Evolutionary conservation across 1,140 invertebrate species (phyloP).

Genomic region (Conus ventricosus): DNA sequence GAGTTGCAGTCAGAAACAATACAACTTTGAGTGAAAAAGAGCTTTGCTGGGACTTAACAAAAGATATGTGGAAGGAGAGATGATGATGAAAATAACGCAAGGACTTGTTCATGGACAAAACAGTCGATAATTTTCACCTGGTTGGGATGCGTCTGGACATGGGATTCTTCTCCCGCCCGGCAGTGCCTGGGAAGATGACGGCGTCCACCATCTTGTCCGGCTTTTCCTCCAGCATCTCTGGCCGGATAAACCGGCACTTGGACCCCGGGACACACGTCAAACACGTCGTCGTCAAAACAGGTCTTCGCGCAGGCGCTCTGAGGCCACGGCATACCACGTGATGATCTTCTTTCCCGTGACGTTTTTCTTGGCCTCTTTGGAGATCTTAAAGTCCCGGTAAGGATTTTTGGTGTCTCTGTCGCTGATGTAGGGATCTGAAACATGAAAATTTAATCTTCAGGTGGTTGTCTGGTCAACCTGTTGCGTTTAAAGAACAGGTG

Average conservation of each 20-base stretch:
- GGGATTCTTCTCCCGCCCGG: constrained; percentile 16
- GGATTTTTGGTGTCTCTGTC: not conserved
- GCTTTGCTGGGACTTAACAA: no score
- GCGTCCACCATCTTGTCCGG: constrained; percentile 23
- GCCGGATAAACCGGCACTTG: constrained; percentile 11
- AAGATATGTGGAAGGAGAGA: no score
- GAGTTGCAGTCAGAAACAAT: no score
- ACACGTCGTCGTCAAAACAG: constrained; percentile 32
- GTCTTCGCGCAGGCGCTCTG: constrained; percentile 24
- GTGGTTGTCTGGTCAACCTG: not conserved
- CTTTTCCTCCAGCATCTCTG: constrained; percentile 12
- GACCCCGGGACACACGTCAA: constrained; percentile 19
- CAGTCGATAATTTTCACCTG: not conserved
- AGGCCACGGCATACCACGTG: constrained; percentile 33
- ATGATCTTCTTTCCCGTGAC: constrained; percentile 26
- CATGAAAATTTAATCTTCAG: not conserved
- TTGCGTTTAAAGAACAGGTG: not conserved
- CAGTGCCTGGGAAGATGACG: constrained; percentile 18
- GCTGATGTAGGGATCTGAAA: constrained; percentile 27
- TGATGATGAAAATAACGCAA: no score
- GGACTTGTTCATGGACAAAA: no score
- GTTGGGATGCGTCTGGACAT: not conserved
- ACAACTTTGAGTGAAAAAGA: no score
- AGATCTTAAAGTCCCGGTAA: constrained; percentile 1
- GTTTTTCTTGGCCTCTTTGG: constrained; percentile 22